Evolutionary conservation across 2,888 invertebrate genomes (phyloP), one percentile per base, ranked within the genome.

Genomic region (Hirudinaria manillensis): DNA sequence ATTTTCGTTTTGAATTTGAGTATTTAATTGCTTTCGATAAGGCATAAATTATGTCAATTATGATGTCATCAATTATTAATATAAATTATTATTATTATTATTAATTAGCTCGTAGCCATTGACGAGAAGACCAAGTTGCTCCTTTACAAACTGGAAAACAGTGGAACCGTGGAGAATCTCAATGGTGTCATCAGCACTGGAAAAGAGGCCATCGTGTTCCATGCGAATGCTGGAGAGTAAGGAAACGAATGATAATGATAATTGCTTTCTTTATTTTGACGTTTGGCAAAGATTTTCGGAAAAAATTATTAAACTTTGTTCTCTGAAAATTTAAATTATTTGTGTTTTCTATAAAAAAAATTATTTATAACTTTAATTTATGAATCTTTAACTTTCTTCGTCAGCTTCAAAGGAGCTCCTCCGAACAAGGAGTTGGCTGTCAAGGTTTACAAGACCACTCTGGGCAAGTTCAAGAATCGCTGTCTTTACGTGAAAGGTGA

Each of bases 391-490:
- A 2, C 10, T 10, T 16, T 16, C 1, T 7, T 16, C 10, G 45
- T 7, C 45, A 45, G 45, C 45, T 45, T 45, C 45, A 45, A 45
- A 45, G 45, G 45, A 16, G 10, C 13, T 16, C 45, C 45, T 10
- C 45, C 3, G 16, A 45, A 45, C 45, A 45, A 16, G 27, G 87
- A 88, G 80, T 87, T 87, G 80, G 89, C 88, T 3, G 81, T 89
- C 56, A 89, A 89, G 81, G 87, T 89, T 7, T 90, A 87, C 82
- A 89, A 89, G 80, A 89, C 89, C 6, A 88, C 88, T 0, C 81
- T 89, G 78, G 88, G 87, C 77, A 89, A 89, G 79, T 89, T 89
- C 81, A 88, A 88, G 80, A 88, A 87, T 32, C 81, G 24, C 7
- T 86, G 86, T 74, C 86, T 88, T 78, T 89, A 90, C 81, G 88